Conservation (phyloP, 1,140 invertebrate species). For the Sarcophaga bullata region DNA sequence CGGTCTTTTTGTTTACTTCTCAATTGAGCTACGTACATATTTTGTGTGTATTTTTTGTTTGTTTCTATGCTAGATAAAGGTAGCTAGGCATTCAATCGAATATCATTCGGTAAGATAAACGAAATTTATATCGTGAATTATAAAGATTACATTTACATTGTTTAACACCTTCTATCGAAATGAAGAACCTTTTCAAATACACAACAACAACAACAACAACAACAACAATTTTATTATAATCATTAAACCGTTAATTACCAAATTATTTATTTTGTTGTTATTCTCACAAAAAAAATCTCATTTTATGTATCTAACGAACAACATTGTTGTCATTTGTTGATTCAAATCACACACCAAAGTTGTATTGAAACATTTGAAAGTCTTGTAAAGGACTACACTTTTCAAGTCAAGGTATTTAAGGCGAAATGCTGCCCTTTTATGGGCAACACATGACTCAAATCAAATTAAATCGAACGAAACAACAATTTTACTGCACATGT, state of each 20-base stretch:
- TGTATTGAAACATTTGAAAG: not conserved
- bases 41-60: not conserved
- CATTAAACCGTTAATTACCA: no score
- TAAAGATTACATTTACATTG: conserved; percentile 1
- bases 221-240: not conserved
- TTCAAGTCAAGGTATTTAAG: not conserved
- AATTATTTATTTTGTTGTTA: no score
- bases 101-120: not conserved
- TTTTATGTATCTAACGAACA: not conserved
- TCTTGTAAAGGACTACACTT: not conserved
- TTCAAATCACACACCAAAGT: not conserved
- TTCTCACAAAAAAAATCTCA: not conserved
- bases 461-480: not conserved
- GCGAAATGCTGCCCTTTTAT: not conserved
- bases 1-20: not conserved
- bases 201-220: not conserved
- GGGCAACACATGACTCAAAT: not conserved
- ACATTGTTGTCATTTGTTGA: not conserved
- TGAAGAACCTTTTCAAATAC: not conserved
- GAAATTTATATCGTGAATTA: not conserved
- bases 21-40: not conserved
- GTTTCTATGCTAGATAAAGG: no score
- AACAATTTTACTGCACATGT: not conserved
- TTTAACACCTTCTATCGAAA: not conserved
- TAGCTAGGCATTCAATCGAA: not conserved